Evolutionary conservation across 2,797 vertebrate species (phyloP).

Genomic region (Sebastes cheni): DNA sequence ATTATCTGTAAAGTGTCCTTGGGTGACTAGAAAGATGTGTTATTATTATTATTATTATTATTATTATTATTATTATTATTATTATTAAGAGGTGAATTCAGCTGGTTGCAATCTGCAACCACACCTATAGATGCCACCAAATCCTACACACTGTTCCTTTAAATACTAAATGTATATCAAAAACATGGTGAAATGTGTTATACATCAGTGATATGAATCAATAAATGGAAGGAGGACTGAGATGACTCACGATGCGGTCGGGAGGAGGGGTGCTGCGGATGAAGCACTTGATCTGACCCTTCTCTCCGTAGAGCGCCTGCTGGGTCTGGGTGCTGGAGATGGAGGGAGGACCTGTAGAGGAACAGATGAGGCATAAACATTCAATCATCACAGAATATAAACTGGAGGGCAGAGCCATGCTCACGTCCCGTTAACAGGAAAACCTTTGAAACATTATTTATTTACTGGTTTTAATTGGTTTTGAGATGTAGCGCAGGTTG

Average conservation of each 20-base stretch:
- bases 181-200: too few relatives aligned
- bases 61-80: too few relatives aligned
- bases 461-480: constrained; percentile 15
- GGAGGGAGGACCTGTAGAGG: constrained; percentile 87
- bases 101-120: too few relatives aligned
- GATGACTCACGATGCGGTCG: constrained; percentile 90
- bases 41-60: too few relatives aligned
- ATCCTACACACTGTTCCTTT: too few relatives aligned
- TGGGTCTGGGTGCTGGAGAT: constrained; percentile 96
- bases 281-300: constrained; percentile 94
- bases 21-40: too few relatives aligned
- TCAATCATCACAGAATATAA: constrained; percentile 11
- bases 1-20: too few relatives aligned
- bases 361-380: constrained; percentile 10
- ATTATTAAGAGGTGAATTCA: too few relatives aligned
- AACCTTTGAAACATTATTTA: not conserved
- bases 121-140: too few relatives aligned
- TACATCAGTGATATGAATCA: not conserved
- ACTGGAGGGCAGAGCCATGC: not conserved
- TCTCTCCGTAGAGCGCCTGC: constrained; percentile 91
- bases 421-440: not conserved
- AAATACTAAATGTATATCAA: too few relatives aligned
- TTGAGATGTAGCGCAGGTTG: not conserved
- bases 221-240: not conserved
- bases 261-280: constrained; percentile 93